These are phyloP conservation scores for Mugil cephalus DNA, from an alignment of 2,113 vertebrate species.

Conservation along the genomic window DNA sequence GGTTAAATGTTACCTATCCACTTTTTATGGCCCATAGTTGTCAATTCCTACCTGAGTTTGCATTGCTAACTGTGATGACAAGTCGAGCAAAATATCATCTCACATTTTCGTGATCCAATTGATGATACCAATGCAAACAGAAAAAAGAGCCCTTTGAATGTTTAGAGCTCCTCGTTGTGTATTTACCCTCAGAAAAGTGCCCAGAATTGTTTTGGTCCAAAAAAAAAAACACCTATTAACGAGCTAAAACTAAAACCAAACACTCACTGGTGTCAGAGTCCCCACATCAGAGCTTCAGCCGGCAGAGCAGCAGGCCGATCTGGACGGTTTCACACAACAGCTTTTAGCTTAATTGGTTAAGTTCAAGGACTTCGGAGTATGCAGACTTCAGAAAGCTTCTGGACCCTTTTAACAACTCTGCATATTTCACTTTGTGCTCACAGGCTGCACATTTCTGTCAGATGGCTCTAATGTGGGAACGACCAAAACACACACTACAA, in stretches of 20 bases:
- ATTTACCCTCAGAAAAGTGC: too few relatives aligned
- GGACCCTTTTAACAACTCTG: background rate
- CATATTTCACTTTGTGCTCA: slow-evolving; percentile 13
- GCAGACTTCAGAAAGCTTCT: slow-evolving; percentile 1
- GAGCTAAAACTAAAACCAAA: background rate
- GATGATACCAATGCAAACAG: too few relatives aligned
- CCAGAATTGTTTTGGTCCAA: too few relatives aligned
- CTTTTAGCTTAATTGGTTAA: background rate
- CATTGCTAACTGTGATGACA: too few relatives aligned
- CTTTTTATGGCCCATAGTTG: too few relatives aligned
- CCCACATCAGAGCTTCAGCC: background rate
- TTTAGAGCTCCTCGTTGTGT: too few relatives aligned
- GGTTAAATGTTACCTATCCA: too few relatives aligned
- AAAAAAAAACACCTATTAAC: background rate
- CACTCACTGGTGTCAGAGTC: background rate
- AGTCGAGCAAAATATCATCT: too few relatives aligned
- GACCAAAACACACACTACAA: background rate
- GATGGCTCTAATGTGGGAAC: background rate
- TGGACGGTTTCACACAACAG: background rate
- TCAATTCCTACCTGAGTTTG: too few relatives aligned
- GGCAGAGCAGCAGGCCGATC: background rate
- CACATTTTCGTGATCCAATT: too few relatives aligned
- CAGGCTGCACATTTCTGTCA: background rate
- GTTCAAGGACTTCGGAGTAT: slow-evolving; percentile 1
- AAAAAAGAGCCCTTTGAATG: too few relatives aligned